These are phyloP conservation scores for Reticulitermes speratus DNA, from an alignment of 1,140 invertebrate genomes.

Conservation along the genomic window DNA sequence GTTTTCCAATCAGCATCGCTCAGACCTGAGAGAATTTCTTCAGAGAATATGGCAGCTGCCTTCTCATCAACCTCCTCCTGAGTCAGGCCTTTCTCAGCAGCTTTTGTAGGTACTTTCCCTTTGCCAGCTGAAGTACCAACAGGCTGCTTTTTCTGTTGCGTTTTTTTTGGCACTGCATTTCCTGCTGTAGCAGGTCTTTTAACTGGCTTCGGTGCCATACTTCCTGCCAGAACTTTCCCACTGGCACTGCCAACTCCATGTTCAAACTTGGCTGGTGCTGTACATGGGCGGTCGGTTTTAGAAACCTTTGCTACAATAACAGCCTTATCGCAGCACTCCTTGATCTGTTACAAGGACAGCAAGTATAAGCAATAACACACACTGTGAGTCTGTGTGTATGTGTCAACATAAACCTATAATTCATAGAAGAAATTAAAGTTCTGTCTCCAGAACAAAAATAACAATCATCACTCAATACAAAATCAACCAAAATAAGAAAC, in stretches of 20 bases:
- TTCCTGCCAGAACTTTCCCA: conserved; percentile 48
- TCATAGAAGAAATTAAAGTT: too few relatives aligned
- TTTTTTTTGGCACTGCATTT: conserved; percentile 40
- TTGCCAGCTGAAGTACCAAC: conserved; percentile 16
- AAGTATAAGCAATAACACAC: not conserved
- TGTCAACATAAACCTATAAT: too few relatives aligned
- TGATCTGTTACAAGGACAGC: conserved; percentile 60
- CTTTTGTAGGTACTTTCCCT: conserved; percentile 36
- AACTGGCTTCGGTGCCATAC: conserved; percentile 55
- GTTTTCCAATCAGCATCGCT: conserved; percentile 84
- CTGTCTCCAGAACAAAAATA: too few relatives aligned
- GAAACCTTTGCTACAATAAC: conserved; percentile 74
- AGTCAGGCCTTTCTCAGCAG: conserved; percentile 53
- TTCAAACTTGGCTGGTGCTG: conserved; percentile 52
- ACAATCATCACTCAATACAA: too few relatives aligned
- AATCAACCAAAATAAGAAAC: too few relatives aligned
- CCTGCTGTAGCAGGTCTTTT: conserved; percentile 52
- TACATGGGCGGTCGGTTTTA: conserved; percentile 56
- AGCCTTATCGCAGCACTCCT: conserved; percentile 91
- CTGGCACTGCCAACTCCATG: not conserved
- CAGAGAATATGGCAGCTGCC: conserved; percentile 60
- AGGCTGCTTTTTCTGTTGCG: conserved; percentile 32
- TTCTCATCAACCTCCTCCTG: conserved; percentile 73
- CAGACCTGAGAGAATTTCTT: conserved; percentile 65
- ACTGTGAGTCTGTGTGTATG: too few relatives aligned